Percentiles rank a stretch among this genome's conserved stretches.
Evolutionary conservation across 2,888 invertebrate species (phyloP).

Genomic region (Melieria picta): DNA sequence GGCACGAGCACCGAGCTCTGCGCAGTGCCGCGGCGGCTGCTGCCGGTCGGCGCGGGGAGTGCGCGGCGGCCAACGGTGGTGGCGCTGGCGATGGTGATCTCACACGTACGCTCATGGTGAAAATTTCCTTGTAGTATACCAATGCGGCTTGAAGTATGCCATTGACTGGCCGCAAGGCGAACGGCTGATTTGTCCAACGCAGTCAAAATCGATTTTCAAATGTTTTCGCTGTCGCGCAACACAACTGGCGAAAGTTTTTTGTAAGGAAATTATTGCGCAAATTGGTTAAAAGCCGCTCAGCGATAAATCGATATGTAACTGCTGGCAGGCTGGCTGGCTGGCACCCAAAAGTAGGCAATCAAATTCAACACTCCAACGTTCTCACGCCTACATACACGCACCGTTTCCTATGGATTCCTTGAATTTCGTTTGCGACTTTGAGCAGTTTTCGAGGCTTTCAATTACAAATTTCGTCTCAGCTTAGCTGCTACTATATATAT

Average conservation of each 20-base stretch:
- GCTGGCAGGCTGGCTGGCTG: slow-evolving; percentile 4
- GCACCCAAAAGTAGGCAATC: slow-evolving; percentile 40
- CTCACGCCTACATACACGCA: slow-evolving; percentile 40
- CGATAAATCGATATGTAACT: slow-evolving; percentile 22
- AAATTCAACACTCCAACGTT: slow-evolving; percentile 34
- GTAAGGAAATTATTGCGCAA: too few species aligned
- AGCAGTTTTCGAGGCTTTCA: slow-evolving; percentile 27
- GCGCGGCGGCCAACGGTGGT: slow-evolving; percentile 3
- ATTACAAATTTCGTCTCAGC: too few species aligned
- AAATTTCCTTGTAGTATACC: slow-evolving; percentile 38
- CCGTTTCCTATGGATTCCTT: slow-evolving; percentile 38
- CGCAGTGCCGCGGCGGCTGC: too few species aligned
- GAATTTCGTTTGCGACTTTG: slow-evolving; percentile 37
- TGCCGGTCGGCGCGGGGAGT: too few species aligned
- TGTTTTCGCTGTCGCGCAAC: too few species aligned
- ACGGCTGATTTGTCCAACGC: too few species aligned
- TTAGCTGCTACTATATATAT: not conserved
- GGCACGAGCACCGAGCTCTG: too few species aligned
- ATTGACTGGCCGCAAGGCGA: too few species aligned
- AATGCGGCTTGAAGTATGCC: not conserved
- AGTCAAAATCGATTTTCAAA: too few species aligned
- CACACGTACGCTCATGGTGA: slow-evolving; percentile 42
- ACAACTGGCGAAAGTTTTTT: too few species aligned
- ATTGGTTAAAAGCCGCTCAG: too few species aligned
- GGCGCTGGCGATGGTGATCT: slow-evolving; percentile 41